Conservation (phyloP, 2,797 vertebrate genomes). For the Eulemur albifrons region DNA sequence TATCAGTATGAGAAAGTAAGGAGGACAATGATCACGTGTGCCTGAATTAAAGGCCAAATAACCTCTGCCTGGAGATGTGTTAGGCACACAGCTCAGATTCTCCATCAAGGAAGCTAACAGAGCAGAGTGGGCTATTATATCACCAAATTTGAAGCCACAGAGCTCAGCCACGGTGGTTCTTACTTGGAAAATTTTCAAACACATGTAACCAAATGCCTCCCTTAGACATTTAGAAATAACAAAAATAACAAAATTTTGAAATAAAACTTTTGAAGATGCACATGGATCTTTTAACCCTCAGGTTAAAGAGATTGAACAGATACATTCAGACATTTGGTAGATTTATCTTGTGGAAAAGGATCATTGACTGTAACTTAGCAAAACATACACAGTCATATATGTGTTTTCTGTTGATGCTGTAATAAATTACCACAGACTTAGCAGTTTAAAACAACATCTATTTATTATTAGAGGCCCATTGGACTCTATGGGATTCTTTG, state of each 20-base stretch:
- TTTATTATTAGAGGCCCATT: background rate
- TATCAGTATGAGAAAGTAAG: background rate
- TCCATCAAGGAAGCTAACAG: background rate
- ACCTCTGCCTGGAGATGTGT: background rate
- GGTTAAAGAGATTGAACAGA: background rate
- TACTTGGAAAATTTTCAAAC: conserved; percentile 3
- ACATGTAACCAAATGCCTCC: background rate
- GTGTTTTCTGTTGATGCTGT: background rate
- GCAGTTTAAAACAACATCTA: background rate
- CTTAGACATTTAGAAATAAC: background rate
- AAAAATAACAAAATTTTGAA: background rate
- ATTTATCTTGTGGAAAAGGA: background rate
- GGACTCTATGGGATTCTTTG: background rate
- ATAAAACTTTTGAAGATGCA: background rate
- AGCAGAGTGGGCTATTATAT: background rate
- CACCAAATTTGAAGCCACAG: background rate
- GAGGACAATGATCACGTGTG: background rate
- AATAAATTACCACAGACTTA: background rate
- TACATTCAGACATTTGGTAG: background rate
- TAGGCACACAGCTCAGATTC: background rate
- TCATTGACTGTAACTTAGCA: background rate
- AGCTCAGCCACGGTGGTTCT: background rate
- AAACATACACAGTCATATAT: background rate
- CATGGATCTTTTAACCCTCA: background rate
- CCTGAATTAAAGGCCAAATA: background rate